phyloP scores from a whole-genome alignment of 2,113 vertebrate genomes.

The Grus americana region DNA sequence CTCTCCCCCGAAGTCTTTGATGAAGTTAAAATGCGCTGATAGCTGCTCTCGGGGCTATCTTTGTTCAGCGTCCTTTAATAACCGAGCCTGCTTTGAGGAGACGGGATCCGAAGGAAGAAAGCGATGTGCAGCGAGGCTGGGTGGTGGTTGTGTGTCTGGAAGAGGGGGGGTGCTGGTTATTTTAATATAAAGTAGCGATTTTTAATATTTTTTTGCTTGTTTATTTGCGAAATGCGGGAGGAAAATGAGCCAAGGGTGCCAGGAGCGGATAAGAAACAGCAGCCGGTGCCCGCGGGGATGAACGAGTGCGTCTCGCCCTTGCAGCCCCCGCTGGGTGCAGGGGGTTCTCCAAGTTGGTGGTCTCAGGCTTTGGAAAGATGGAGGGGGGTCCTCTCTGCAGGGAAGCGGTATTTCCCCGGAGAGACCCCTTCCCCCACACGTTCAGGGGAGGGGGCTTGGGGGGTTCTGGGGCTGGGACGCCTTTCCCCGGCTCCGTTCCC shows the following conservation, averaged over 20 bases:
- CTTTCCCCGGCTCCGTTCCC: not conserved
- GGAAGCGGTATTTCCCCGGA: not conserved
- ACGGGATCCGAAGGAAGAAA: constrained; percentile 41
- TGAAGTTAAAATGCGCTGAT: constrained; percentile 66
- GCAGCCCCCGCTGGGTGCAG: not conserved
- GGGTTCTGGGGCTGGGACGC: not conserved
- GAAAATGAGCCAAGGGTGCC: not conserved
- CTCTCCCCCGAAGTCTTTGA: constrained; percentile 72
- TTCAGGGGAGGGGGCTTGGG: not conserved
- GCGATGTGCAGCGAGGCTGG: constrained; percentile 24
- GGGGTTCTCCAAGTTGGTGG: constrained; percentile 57
- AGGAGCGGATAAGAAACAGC: not conserved
- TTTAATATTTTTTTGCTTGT: not conserved
- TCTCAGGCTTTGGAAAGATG: not conserved
- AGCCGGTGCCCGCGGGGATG: not conserved
- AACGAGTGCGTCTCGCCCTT: not conserved
- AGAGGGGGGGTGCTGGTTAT: not conserved
- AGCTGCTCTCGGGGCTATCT: constrained; percentile 57
- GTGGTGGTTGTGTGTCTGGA: not conserved
- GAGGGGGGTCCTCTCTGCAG: constrained; percentile 19
- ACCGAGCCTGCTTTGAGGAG: constrained; percentile 41
- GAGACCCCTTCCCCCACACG: not conserved
- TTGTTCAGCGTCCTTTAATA: constrained; percentile 60
- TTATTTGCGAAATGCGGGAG: not conserved
- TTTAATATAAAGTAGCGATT: not conserved